These are phyloP conservation scores for Brachionus paranguensis DNA, from an alignment of 1,140 invertebrate species.

Conservation along the genomic window DNA sequence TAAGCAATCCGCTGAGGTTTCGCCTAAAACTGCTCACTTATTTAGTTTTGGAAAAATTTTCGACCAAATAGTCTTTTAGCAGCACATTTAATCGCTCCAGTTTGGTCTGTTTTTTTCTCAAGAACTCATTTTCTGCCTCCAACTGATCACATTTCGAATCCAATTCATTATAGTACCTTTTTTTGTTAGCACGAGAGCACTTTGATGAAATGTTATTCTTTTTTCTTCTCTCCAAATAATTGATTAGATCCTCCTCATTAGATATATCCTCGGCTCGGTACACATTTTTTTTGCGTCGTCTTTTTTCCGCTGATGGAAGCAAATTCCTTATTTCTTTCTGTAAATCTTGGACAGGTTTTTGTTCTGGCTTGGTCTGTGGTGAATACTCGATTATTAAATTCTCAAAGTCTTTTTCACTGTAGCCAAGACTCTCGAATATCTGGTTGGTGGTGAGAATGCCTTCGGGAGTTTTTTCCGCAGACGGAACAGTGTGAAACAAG, in stretches of 20 bases:
- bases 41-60: conserved; percentile 45
- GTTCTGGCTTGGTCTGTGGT: not conserved
- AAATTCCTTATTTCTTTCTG: not conserved
- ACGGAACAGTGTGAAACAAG: not conserved
- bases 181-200: conserved; percentile 48
- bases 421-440: conserved; percentile 22
- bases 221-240: conserved; percentile 44
- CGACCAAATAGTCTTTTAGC: conserved; percentile 48
- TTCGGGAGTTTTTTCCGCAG: not conserved
- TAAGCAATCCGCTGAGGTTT: not conserved
- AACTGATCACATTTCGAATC: conserved; percentile 46
- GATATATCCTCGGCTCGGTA: conserved; percentile 25
- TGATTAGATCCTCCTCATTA: conserved; percentile 13
- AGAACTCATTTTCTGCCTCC: conserved; percentile 46
- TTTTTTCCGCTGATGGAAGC: not conserved
- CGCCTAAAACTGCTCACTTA: not conserved
- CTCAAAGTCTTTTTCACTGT: conserved; percentile 30
- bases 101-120: conserved; percentile 45
- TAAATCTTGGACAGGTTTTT: not conserved
- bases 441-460: not conserved
- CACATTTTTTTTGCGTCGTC: not conserved
- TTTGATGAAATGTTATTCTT: conserved; percentile 53
- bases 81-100: conserved; percentile 48
- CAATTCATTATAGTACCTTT: conserved; percentile 50
- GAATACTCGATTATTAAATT: not conserved